phyloP scores from a whole-genome alignment of 1,140 invertebrate species.

The Phenacoccus solenopsis region DNA sequence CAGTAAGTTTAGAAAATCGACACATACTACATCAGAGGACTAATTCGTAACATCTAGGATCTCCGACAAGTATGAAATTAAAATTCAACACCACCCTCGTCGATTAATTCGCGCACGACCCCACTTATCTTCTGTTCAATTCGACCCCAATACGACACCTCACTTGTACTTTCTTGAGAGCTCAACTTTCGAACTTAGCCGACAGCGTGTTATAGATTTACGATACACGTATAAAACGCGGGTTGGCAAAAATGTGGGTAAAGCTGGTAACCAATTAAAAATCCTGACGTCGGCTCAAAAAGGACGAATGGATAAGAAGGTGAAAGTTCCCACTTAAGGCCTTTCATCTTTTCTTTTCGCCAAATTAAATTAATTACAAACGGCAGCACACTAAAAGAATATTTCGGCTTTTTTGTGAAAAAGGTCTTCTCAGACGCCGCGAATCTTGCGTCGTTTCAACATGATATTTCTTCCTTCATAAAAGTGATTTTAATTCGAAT shows the following conservation, averaged over 20 bases:
- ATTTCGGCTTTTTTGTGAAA: neutral
- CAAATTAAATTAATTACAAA: slow-evolving; percentile 16
- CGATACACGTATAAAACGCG: no score
- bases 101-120: no score
- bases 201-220: neutral
- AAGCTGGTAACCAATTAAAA: slow-evolving; percentile 9
- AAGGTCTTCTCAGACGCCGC: neutral
- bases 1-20: no score
- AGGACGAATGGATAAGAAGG: slow-evolving; percentile 13
- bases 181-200: no score
- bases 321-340: slow-evolving; percentile 12
- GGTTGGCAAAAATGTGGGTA: neutral
- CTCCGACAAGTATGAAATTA: no score
- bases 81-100: no score
- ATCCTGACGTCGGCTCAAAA: slow-evolving; percentile 1
- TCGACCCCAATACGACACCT: no score
- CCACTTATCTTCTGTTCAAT: no score
- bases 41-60: no score
- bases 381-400: neutral
- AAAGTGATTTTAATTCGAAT: slow-evolving; percentile 6
- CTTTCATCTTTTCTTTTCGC: slow-evolving; percentile 16
- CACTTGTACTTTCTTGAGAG: no score
- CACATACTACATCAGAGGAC: no score
- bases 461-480: neutral
- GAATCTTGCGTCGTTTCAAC: neutral